Evolutionary conservation across 2,113 vertebrate genomes (phyloP).

Genomic region (Pteropus alecto): DNA sequence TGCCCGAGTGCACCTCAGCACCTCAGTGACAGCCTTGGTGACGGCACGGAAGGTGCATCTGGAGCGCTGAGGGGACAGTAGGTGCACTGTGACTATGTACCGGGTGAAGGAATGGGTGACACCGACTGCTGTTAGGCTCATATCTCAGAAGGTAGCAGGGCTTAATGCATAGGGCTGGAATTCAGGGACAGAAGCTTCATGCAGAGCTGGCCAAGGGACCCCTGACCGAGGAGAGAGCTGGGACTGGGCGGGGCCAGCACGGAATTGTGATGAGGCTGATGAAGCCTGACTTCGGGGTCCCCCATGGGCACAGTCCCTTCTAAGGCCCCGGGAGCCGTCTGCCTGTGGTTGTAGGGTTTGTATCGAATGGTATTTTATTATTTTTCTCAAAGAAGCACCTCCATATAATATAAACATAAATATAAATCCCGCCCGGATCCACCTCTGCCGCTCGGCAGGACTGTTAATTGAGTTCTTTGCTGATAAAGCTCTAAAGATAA

Average conservation of each 20-base stretch:
- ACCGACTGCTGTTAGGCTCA: fast-evolving
- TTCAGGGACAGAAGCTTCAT: neutral
- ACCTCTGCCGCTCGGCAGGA: neutral
- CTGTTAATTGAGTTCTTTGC: neutral
- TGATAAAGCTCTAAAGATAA: neutral
- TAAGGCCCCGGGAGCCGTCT: neutral
- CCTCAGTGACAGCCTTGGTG: neutral
- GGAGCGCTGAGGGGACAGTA: fast-evolving
- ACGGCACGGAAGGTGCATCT: fast-evolving
- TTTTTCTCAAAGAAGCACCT: neutral
- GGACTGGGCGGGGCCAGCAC: neutral
- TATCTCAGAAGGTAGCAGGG: neutral
- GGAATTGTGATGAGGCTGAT: neutral
- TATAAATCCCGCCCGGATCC: neutral
- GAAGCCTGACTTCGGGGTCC: neutral
- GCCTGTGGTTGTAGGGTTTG: neutral
- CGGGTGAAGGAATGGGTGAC: no score
- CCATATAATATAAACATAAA: neutral
- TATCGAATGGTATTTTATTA: neutral
- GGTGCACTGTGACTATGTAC: fast-evolving
- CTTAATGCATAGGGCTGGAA: neutral
- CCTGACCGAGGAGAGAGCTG: fast-evolving
- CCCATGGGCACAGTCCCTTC: neutral
- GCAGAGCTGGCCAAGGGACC: neutral
- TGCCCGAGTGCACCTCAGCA: fast-evolving